These are phyloP conservation scores for Aleiodes sp. DNA, from an alignment of 1,140 invertebrate species.

Conservation along the genomic window DNA sequence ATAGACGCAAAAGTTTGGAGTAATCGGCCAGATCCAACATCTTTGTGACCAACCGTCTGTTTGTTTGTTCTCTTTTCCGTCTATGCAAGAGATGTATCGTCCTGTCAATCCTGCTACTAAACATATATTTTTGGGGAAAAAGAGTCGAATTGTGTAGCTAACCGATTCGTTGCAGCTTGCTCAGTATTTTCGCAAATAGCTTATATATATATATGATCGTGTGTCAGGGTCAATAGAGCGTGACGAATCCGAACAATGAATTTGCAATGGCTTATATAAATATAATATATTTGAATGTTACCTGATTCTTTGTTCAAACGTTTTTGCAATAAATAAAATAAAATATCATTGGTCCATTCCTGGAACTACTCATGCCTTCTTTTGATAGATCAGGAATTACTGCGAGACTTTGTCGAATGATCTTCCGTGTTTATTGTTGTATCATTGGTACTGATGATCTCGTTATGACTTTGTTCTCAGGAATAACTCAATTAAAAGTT, in stretches of 20 bases:
- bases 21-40: not conserved
- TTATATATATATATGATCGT: conserved; percentile 46
- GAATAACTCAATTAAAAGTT: not conserved
- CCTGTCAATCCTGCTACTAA: not conserved
- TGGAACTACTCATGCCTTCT: conserved; percentile 40
- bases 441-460: conserved; percentile 42
- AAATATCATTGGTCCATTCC: conserved; percentile 59
- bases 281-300: not conserved
- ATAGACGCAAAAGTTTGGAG: no score
- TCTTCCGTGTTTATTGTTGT: conserved; percentile 57
- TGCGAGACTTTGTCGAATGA: conserved; percentile 47
- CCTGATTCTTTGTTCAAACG: not conserved
- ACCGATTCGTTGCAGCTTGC: conserved; percentile 65
- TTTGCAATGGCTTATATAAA: not conserved
- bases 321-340: conserved; percentile 22
- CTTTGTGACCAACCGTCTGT: conserved; percentile 2
- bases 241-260: conserved; percentile 30
- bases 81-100: not conserved
- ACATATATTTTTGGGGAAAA: conserved; percentile 38
- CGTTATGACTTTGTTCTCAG: conserved; percentile 13
- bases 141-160: conserved; percentile 48
- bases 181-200: conserved; percentile 63
- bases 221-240: conserved; percentile 11
- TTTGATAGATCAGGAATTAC: conserved; percentile 53
- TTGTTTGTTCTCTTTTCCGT: conserved; percentile 1